Evolutionary conservation across 64 coral and sea anemone genomes (phyloP).

Genomic region (Anthopleura sola): DNA sequence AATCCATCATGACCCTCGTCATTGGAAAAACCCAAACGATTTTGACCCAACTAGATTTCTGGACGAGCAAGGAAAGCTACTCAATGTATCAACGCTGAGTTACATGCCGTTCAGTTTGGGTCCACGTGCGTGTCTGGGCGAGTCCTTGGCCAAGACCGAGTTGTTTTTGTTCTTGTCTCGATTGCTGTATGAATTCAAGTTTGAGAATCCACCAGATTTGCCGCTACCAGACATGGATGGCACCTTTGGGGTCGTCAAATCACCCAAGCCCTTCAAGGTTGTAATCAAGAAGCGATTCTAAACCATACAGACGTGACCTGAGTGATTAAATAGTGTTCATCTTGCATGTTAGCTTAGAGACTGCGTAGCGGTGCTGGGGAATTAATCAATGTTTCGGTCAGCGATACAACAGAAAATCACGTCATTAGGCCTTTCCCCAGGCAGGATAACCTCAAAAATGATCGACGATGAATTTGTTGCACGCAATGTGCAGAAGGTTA

Average conservation of each 20-base stretch:
- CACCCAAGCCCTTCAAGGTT: neutral
- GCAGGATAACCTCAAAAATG: too few relatives aligned
- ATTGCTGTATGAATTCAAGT: slow-evolving; percentile 20
- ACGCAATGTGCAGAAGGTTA: too few relatives aligned
- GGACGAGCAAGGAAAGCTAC: slow-evolving; percentile 58
- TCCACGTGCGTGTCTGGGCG: slow-evolving; percentile 14
- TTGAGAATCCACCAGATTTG: neutral
- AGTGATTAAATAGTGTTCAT: too few relatives aligned
- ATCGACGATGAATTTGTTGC: too few relatives aligned
- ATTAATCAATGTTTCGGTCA: too few relatives aligned
- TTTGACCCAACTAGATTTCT: slow-evolving; percentile 81
- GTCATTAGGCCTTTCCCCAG: too few relatives aligned
- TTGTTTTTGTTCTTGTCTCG: slow-evolving; percentile 34
- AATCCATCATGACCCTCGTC: slow-evolving; percentile 70
- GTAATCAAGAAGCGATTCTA: neutral
- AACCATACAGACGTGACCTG: too few relatives aligned
- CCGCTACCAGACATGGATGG: neutral
- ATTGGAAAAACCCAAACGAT: slow-evolving; percentile 59
- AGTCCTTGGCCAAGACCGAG: slow-evolving; percentile 8
- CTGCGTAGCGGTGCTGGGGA: too few relatives aligned
- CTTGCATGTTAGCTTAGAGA: too few relatives aligned
- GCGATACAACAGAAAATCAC: too few relatives aligned
- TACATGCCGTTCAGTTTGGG: slow-evolving; percentile 29
- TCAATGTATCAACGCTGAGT: neutral
- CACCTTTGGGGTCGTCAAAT: neutral